phyloP scores from a whole-genome alignment of 2,113 vertebrate species.

The Aplodontia rufa region DNA sequence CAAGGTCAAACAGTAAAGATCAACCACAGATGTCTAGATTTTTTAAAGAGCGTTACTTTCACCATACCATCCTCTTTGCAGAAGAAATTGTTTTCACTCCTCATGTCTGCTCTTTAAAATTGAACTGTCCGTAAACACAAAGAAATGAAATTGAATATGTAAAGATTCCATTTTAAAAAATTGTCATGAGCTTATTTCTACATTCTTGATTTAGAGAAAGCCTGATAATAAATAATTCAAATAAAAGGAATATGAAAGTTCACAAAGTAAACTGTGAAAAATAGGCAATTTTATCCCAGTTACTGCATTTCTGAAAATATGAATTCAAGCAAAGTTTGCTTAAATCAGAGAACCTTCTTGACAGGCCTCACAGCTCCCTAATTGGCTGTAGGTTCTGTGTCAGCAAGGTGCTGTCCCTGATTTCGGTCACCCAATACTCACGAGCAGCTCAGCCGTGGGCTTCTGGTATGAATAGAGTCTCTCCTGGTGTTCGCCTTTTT shows the following conservation, averaged over 20 bases:
- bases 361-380: rapidly evolving
- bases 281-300: neutral
- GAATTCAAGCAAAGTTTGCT: neutral
- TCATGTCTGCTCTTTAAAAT: neutral
- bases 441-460: conserved; percentile 51
- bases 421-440: neutral
- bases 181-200: neutral
- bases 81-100: neutral
- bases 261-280: neutral
- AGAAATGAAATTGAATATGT: neutral
- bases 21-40: neutral
- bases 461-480: conserved; percentile 51
- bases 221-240: neutral
- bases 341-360: neutral
- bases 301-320: neutral
- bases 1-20: neutral
- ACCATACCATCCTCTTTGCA: neutral
- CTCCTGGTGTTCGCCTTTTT: conserved; percentile 62
- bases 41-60: neutral
- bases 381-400: neutral
- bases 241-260: neutral
- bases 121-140: neutral
- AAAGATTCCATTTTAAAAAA: conserved; percentile 36
- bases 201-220: neutral
- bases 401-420: rapidly evolving